A percentile compares a stretch with the other conserved stretches of the same genome.
phyloP scores from a whole-genome alignment of 2,888 invertebrate genomes.

The Limulus polyphemus region DNA sequence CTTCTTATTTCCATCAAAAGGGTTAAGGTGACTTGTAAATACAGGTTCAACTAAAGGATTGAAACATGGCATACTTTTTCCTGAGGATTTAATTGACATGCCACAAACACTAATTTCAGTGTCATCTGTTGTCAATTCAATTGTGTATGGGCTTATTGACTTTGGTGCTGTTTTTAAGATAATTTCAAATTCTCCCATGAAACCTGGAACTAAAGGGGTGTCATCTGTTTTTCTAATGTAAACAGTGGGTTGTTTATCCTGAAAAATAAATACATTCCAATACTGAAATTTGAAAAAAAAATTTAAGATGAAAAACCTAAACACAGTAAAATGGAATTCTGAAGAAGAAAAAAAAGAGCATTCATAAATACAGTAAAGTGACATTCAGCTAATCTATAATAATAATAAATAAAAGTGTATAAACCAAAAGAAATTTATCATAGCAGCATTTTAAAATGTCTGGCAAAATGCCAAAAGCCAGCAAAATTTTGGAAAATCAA shows the following conservation, averaged over 20 bases:
- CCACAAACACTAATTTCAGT: slow-evolving; percentile 24
- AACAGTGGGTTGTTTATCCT: slow-evolving; percentile 11
- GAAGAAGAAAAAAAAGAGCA: too few relatives aligned
- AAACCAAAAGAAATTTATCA: too few relatives aligned
- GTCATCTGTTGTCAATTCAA: slow-evolving; percentile 18
- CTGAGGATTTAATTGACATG: slow-evolving; percentile 22
- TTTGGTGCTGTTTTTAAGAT: slow-evolving; percentile 22
- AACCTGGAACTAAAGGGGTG: slow-evolving; percentile 19
- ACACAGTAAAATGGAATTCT: too few relatives aligned
- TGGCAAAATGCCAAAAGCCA: too few relatives aligned
- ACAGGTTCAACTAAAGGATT: slow-evolving; percentile 18
- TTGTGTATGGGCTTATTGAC: slow-evolving; percentile 17
- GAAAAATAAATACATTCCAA: neutral
- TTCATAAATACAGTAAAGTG: too few relatives aligned
- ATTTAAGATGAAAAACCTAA: too few relatives aligned
- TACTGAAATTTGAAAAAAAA: too few relatives aligned
- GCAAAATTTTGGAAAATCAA: too few relatives aligned
- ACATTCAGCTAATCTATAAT: too few relatives aligned
- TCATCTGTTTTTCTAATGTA: slow-evolving; percentile 4
- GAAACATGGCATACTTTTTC: slow-evolving; percentile 25
- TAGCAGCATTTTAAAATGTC: too few relatives aligned
- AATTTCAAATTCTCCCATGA: slow-evolving; percentile 19
- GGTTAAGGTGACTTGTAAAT: slow-evolving; percentile 18
- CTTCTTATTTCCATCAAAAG: slow-evolving; percentile 19
- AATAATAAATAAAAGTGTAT: too few relatives aligned